Percentiles rank a stretch among this genome's conserved stretches.
Conservation (phyloP, 2,113 vertebrate genomes). For the Gymnarchus niloticus region DNA sequence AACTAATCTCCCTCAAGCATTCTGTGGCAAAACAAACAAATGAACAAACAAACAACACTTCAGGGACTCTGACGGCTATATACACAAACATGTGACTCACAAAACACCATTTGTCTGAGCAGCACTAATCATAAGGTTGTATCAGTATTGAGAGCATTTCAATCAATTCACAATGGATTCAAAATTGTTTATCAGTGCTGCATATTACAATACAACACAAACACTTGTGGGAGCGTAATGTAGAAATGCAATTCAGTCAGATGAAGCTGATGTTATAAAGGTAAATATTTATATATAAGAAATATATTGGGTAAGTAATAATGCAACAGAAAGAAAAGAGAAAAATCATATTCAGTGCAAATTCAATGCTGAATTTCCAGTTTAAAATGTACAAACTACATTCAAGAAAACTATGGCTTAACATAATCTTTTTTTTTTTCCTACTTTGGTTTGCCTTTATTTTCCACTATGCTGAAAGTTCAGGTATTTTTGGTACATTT, state of each 20-base stretch:
- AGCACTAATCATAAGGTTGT: conserved; percentile 6
- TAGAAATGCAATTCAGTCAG: neutral
- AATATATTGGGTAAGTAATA: neutral
- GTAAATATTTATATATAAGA: neutral
- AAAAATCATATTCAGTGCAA: neutral
- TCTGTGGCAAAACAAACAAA: conserved; percentile 15
- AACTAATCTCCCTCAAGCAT: conserved; percentile 7
- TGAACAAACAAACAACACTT: conserved; percentile 5
- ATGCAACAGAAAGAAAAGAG: no score
- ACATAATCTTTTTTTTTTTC: no score
- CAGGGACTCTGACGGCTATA: neutral
- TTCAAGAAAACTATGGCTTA: no score
- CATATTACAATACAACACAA: neutral
- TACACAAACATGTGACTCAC: conserved; percentile 9
- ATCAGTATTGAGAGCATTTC: conserved; percentile 6
- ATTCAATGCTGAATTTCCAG: neutral
- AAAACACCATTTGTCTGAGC: conserved; percentile 3
- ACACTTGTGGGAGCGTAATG: neutral
- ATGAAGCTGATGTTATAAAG: neutral
- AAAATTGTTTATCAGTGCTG: neutral
- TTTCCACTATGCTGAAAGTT: neutral
- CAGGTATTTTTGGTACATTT: neutral
- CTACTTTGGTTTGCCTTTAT: neutral
- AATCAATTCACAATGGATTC: conserved; percentile 8
- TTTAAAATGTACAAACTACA: neutral